A percentile compares a stretch with the other conserved stretches of the same genome.
Evolutionary conservation across 2,113 vertebrate genomes (phyloP).

Genomic region (Athene noctua): DNA sequence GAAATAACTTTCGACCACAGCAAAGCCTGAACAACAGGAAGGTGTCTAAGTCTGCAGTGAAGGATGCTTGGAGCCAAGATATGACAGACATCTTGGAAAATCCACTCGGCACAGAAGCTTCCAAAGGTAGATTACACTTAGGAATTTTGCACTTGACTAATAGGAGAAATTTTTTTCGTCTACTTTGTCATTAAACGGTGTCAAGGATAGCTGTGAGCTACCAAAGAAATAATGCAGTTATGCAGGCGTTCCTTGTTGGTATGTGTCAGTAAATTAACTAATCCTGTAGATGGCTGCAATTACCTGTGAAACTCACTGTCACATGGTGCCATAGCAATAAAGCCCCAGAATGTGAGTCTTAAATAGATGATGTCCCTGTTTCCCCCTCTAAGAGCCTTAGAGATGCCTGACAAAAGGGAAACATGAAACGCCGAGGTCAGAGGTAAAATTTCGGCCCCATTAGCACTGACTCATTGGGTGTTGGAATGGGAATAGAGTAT

Average conservation of each 20-base stretch:
- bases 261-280: background rate
- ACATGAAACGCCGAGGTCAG: background rate
- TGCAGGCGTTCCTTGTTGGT: background rate
- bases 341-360: background rate
- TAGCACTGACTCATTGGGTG: background rate
- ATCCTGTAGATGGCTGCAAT: background rate
- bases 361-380: background rate
- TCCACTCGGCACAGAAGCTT: conserved; percentile 87
- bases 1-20: conserved; percentile 93
- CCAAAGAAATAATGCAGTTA: background rate
- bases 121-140: conserved; percentile 83
- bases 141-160: background rate
- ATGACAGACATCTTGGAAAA: conserved; percentile 82
- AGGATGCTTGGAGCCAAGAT: conserved; percentile 90
- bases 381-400: background rate
- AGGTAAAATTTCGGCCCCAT: background rate
- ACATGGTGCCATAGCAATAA: background rate
- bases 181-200: background rate
- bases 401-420: background rate
- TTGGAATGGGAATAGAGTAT: background rate
- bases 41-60: conserved; percentile 90
- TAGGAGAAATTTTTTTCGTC: background rate
- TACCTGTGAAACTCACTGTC: background rate
- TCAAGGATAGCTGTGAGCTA: background rate
- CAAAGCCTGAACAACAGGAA: conserved; percentile 86